A percentile compares a stretch with the other conserved stretches of the same genome.
These are phyloP conservation scores for Eulemur rufifrons DNA, from an alignment of 2,113 vertebrate genomes.

Conservation along the genomic window DNA sequence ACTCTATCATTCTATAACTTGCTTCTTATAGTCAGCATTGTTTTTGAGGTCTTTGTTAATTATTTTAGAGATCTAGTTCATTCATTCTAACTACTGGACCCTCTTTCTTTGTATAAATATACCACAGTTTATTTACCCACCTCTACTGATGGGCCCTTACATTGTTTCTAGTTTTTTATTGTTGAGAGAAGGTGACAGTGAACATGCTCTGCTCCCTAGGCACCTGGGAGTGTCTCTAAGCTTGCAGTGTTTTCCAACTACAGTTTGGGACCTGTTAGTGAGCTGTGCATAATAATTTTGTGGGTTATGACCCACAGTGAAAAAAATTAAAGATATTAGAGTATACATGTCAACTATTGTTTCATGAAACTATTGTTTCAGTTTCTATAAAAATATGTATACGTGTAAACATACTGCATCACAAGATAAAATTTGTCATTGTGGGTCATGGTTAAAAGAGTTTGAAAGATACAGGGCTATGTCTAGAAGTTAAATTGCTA, in stretches of 20 bases:
- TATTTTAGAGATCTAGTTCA: background rate
- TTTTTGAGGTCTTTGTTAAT: background rate
- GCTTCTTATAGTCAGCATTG: background rate
- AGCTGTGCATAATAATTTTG: background rate
- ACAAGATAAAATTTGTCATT: background rate
- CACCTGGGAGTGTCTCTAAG: background rate
- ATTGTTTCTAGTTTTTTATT: background rate
- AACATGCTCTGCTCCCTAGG: background rate
- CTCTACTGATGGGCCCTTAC: background rate
- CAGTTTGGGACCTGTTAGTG: background rate
- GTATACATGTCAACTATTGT: background rate
- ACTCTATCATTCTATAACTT: background rate
- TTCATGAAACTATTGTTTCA: background rate
- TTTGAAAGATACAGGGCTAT: background rate
- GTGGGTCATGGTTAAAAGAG: background rate
- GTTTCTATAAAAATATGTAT: background rate
- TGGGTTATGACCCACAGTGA: background rate
- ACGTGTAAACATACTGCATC: background rate
- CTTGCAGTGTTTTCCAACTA: background rate
- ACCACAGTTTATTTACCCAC: background rate
- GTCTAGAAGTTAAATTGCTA: background rate
- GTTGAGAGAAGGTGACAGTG: background rate
- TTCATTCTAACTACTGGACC: background rate
- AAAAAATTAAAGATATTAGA: background rate
- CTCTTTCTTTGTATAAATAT: background rate